These are phyloP conservation scores for Egretta garzetta DNA, from an alignment of 2,113 vertebrate genomes.

Conservation along the genomic window DNA sequence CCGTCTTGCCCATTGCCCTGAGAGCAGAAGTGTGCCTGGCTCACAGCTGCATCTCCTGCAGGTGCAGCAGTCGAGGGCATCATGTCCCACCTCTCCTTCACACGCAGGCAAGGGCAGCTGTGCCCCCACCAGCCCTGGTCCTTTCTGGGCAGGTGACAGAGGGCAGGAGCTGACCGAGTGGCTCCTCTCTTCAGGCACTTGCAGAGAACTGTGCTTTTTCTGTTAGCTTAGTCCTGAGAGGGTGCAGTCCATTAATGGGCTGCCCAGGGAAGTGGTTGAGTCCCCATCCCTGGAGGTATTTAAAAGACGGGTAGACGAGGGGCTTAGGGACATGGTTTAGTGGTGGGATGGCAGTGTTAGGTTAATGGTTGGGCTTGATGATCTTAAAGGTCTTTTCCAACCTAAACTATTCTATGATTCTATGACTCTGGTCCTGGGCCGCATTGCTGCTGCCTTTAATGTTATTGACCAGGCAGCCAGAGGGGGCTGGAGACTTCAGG, in stretches of 20 bases:
- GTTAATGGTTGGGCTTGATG: no score
- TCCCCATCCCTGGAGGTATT: no score
- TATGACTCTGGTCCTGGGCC: neutral
- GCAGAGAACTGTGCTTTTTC: neutral
- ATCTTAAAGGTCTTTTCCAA: no score
- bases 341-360: no score
- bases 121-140: neutral
- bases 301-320: no score
- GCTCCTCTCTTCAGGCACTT: neutral
- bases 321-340: no score
- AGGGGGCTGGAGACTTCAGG: neutral
- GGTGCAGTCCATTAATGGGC: neutral
- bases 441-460: neutral
- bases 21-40: accelerated
- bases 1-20: neutral
- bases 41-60: neutral
- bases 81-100: neutral
- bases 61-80: accelerated
- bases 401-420: no score
- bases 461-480: neutral
- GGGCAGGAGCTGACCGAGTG: neutral
- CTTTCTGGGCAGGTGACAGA: neutral
- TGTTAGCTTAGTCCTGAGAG: neutral
- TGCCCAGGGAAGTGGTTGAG: no score
- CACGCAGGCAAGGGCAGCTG: neutral